These are phyloP conservation scores for Apaloderma vittatum DNA, from an alignment of 2,113 vertebrate species.

Conservation along the genomic window DNA sequence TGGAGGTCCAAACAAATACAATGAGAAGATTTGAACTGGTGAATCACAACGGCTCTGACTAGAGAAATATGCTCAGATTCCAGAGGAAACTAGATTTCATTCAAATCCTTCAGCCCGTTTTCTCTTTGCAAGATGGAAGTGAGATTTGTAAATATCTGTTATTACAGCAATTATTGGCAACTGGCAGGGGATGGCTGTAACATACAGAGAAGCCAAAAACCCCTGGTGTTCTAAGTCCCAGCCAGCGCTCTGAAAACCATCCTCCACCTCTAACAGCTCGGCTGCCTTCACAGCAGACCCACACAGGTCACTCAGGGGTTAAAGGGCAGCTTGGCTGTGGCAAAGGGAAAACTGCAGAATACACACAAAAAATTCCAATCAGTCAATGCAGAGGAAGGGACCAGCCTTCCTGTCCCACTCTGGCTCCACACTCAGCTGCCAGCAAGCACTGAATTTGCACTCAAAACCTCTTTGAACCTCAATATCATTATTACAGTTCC, in stretches of 20 bases:
- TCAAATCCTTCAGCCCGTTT: neutral
- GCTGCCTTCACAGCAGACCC: neutral
- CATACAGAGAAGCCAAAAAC: neutral
- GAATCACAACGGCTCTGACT: neutral
- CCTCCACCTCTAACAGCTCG: accelerated
- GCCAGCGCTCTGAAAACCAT: neutral
- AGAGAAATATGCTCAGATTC: neutral
- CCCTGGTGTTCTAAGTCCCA: neutral
- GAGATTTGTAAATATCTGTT: neutral
- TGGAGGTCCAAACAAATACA: neutral
- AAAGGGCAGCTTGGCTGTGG: neutral
- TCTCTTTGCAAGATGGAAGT: neutral
- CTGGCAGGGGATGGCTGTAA: neutral
- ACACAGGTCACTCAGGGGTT: neutral
- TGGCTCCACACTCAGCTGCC: neutral
- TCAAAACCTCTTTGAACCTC: neutral
- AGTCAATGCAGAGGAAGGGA: neutral
- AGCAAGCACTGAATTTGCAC: neutral
- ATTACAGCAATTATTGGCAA: neutral
- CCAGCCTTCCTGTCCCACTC: neutral
- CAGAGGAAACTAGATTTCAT: neutral
- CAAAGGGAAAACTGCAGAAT: neutral
- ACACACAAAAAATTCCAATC: neutral
- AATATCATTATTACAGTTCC: accelerated
- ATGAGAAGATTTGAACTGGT: neutral